phyloP scores from a whole-genome alignment of 2,113 vertebrate genomes.

The Motacilla alba region DNA sequence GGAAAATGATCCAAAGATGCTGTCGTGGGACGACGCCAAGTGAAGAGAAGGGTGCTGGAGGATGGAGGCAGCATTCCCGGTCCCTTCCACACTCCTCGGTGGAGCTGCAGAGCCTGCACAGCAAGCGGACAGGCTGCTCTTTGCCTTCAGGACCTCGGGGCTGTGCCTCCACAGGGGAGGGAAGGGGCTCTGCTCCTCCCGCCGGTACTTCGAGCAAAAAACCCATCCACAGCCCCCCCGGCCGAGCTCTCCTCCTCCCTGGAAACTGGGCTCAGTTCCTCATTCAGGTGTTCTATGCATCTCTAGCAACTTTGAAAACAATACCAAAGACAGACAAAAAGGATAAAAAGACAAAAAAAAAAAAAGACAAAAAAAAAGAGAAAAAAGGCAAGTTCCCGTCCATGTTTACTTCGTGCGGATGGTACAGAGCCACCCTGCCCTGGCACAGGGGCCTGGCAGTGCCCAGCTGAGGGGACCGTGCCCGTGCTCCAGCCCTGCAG shows the following conservation, averaged over 20 bases:
- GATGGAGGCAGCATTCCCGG: background rate
- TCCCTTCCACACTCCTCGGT: background rate
- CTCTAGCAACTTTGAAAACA: constrained; percentile 79
- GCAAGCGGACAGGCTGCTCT: background rate
- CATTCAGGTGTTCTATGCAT: constrained; percentile 90
- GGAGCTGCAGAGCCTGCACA: background rate
- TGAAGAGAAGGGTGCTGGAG: background rate
- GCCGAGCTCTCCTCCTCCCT: background rate
- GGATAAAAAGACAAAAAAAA: background rate
- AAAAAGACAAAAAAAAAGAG: no score
- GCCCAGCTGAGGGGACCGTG: background rate
- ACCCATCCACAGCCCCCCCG: background rate
- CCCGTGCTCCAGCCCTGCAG: background rate
- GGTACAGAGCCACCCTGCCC: background rate
- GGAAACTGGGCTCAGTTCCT: constrained; percentile 15
- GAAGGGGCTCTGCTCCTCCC: background rate
- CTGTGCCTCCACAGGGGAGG: background rate
- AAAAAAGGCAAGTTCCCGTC: constrained; percentile 12
- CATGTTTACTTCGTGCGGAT: constrained; percentile 33
- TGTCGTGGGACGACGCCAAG: background rate
- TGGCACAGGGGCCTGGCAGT: background rate
- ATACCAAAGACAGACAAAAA: constrained; percentile 87
- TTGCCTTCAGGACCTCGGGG: background rate
- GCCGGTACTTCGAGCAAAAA: background rate
- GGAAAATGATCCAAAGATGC: constrained; percentile 42